Conservation (phyloP, 2,797 vertebrate species). For the Pipistrellus kuhlii region DNA sequence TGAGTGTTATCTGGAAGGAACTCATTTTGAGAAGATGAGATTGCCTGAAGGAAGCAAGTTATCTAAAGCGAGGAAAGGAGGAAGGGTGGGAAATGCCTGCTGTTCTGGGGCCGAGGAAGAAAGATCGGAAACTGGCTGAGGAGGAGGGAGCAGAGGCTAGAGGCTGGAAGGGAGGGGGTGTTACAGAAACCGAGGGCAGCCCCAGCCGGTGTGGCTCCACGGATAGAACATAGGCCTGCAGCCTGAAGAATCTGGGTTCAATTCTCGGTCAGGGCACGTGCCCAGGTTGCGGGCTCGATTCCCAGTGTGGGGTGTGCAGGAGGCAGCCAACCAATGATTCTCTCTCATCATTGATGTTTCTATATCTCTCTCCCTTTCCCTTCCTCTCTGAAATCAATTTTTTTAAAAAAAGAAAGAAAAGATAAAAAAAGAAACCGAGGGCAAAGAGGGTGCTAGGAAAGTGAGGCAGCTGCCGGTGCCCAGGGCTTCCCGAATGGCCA, state of each 20-base stretch:
- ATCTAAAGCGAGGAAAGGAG: not conserved
- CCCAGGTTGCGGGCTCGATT: no score
- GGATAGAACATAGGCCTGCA: no score
- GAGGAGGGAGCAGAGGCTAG: not conserved
- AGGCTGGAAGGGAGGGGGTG: not conserved
- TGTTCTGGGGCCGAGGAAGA: not conserved
- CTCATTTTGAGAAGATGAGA: slow-evolving; percentile 31
- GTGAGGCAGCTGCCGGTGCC: not conserved
- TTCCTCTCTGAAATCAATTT: no score
- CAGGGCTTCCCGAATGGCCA: not conserved
- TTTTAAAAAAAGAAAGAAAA: no score
- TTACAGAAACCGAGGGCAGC: not conserved
- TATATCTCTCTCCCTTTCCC: no score
- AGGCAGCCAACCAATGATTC: no score
- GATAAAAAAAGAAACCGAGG: no score
- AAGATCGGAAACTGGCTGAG: not conserved
- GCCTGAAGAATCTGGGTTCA: no score
- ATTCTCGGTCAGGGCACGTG: no score
- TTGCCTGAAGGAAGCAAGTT: slow-evolving; percentile 49
- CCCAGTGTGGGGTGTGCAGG: no score
- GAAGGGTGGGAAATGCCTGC: not conserved
- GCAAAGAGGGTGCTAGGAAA: not conserved
- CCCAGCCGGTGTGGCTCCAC: no score
- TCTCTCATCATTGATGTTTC: no score
- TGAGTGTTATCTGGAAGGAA: not conserved